Evolutionary conservation across 2,797 vertebrate genomes (phyloP), one percentile per base, ranked within the genome.

Genomic region (Periparus ater): DNA sequence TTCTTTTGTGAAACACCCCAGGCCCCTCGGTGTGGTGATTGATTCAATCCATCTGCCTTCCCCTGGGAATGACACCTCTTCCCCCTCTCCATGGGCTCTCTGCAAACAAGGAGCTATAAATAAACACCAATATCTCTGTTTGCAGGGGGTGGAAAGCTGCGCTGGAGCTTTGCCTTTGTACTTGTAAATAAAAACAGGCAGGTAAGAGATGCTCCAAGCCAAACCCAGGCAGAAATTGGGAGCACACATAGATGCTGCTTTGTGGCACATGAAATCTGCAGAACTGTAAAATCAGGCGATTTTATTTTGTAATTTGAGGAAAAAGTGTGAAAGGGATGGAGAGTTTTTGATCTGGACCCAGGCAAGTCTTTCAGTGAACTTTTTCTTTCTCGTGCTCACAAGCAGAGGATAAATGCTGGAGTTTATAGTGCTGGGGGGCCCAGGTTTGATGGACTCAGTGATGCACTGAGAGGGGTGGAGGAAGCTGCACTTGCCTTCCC

Each of bases 81-180:
- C 38, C 71, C 70, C 17, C 5, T 85, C 90, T 92, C 78, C 62
- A 6, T 32, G 48, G 78, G 84, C 79, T 81, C 50, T 38, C 74
- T 91, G 91, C 70, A 77, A 88, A 91, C 54, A 40, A 30, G 62
- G 55, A 83, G 47, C 91, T 89, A 44, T 85, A 96, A 95, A 94
- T 88, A 95, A 93, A 58, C 72, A 79, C 50, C 74, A 85, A 42
- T 85, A 74, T 77, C 79, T 84, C 61, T 74, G 0, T 85, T 92
- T 90, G 77, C 72, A 51, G 83, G 71, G 81, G 66, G 63, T 90
- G 68, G 51, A 50, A 66, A 91, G 68, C 84, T 73, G 72, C 27
- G 5, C 76, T 61, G 85, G 66, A 88, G 79, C 53, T 88, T 81
- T 79, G 53, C 83, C 74, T 85, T 70, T 80, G 47, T 62, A 40